Base-by-base conservation (phyloP, 2,113 vertebrate genomes). In the Odocoileus virginianus region DNA sequence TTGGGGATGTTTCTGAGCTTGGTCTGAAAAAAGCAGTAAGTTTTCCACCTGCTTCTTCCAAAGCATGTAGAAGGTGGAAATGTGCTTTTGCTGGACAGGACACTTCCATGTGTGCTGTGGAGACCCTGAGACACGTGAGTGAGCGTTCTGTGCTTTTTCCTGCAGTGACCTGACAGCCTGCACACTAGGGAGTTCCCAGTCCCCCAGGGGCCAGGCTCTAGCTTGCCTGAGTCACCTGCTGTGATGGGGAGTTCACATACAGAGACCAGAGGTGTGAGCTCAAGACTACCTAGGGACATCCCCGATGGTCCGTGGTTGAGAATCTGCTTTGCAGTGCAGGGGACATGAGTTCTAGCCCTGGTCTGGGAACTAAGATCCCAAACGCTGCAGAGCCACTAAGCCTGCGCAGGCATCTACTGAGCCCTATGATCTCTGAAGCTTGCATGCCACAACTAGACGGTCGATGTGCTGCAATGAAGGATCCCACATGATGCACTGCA, bases 391-490 rank as follows among this genome's bases (percentile, higher is more conserved):
- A 76, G 71, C 71, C 43, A 27, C 40, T 76, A 43, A 43, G 71
- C 23, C 71, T 43, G 40, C 2, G 6, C 23, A 76, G 12, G 71
- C 36, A 40, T 76, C 36, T 43, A 40, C 40, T 76, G 40, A 76
- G 71, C 71, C 40, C 67, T 54, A 43, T 1, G 3, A 27, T 12
- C 23, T 76, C 40, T 1, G 6, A 23, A 76, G 71, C 36, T 27
- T 2, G 40, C 23, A 5, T 2, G 23, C 12, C 23, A 4, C 12
- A 76, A 27, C 71, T 43, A 15, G 71, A 43, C 0, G 5, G 36
- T 43, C 40, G 12, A 2, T 4, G 12, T 15, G 40, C 40, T 76
- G 40, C 40, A 76, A 7, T 27, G 57, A 23, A 58, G 25, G 57
- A 58, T 25, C 57, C 57, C 23, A 58, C 7, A 11, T 58, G 57